These are phyloP conservation scores for Amitus sp. DNA, from an alignment of 2,888 invertebrate species.

Conservation along the genomic window DNA sequence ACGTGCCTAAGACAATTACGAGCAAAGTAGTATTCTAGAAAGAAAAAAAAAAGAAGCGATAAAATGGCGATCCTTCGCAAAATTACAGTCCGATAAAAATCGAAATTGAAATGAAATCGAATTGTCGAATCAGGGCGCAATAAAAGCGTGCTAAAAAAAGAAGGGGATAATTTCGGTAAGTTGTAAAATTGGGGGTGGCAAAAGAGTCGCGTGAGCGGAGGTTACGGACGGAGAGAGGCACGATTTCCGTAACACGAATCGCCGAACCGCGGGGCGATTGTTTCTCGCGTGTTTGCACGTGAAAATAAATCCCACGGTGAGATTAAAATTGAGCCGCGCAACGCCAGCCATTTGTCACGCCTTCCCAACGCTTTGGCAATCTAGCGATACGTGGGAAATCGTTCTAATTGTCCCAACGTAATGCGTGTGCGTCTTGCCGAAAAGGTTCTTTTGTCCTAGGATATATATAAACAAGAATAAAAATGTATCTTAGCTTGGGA, in stretches of 20 bases:
- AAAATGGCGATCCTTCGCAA: too few species aligned
- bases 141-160: too few species aligned
- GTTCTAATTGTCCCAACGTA: constrained; percentile 34
- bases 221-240: constrained; percentile 39
- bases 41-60: too few species aligned
- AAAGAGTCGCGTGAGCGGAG: constrained; percentile 35
- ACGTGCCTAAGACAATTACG: too few species aligned
- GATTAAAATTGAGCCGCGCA: constrained; percentile 40
- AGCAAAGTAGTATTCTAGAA: too few species aligned
- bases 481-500: too few species aligned
- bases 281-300: constrained; percentile 43
- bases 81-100: too few species aligned
- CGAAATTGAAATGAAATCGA: too few species aligned
- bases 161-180: not conserved
- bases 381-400: constrained; percentile 39
- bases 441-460: not conserved
- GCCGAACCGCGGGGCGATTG: constrained; percentile 37
- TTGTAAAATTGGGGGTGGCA: constrained; percentile 28
- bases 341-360: constrained; percentile 41
- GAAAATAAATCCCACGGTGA: constrained; percentile 41
- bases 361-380: constrained; percentile 40
- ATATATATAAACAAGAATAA: too few species aligned
- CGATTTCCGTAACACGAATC: constrained; percentile 40
- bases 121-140: too few species aligned
- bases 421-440: constrained; percentile 23